Evolutionary conservation across 2,888 invertebrate species (phyloP).

Genomic region (Drosophila quinaria): DNA sequence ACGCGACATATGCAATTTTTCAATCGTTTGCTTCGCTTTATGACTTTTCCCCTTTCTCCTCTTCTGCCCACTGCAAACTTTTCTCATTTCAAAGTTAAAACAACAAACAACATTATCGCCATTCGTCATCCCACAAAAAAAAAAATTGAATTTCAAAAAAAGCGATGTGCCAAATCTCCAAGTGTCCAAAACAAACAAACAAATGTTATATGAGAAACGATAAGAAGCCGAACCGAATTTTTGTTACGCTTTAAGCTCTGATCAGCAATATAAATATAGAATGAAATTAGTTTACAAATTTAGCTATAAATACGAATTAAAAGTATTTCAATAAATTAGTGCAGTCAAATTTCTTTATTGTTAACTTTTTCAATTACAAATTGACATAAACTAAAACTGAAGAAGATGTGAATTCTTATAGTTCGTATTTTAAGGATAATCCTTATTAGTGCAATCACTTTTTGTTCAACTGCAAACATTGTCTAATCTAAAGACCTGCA

Average conservation of each 20-base stretch:
- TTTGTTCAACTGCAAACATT: too few species aligned
- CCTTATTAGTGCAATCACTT: too few species aligned
- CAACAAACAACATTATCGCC: conserved; percentile 82
- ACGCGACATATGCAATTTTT: conserved; percentile 58
- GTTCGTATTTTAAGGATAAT: too few species aligned
- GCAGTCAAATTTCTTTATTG: too few species aligned
- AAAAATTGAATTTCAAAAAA: conserved; percentile 6
- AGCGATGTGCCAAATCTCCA: conserved; percentile 41
- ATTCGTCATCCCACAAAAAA: conserved; percentile 71
- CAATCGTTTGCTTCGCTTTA: conserved; percentile 55
- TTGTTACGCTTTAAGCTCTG: conserved; percentile 23
- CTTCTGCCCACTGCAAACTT: conserved; percentile 66
- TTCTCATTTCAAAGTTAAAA: conserved; percentile 81
- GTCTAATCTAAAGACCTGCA: too few species aligned
- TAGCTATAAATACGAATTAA: neutral
- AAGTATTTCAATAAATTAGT: neutral
- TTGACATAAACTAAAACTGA: too few species aligned
- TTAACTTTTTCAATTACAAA: too few species aligned
- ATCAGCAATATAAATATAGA: neutral
- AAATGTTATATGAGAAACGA: neutral
- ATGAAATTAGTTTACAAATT: neutral
- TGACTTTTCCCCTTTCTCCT: conserved; percentile 35
- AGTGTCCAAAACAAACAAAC: conserved; percentile 44
- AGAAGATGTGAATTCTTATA: too few species aligned
- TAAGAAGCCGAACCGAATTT: neutral